Percentiles rank a stretch among this genome's conserved stretches.
These are phyloP conservation scores for Darevskia nairensis DNA, from an alignment of 2,797 vertebrate genomes.

Conservation along the genomic window DNA sequence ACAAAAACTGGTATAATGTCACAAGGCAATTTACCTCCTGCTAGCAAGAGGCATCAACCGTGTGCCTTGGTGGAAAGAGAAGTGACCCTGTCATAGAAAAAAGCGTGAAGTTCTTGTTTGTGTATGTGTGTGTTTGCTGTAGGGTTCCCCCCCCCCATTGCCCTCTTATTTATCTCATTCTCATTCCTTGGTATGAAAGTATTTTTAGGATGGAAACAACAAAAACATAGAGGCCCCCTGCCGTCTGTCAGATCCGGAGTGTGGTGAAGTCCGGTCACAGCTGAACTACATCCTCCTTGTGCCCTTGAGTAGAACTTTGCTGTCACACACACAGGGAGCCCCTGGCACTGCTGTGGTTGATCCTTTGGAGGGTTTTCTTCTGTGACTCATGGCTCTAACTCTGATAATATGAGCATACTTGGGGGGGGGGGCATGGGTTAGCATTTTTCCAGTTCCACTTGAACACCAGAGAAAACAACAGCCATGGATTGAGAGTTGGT, in stretches of 20 bases:
- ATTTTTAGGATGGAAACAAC: slow-evolving; percentile 18
- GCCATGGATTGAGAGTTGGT: neutral
- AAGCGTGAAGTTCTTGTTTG: slow-evolving; percentile 24
- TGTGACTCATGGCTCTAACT: neutral
- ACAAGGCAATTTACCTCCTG: slow-evolving; percentile 60
- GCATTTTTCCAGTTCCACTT: no score
- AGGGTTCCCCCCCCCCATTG: neutral
- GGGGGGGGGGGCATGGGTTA: neutral
- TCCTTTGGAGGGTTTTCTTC: neutral
- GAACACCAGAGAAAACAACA: neutral
- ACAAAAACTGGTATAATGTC: slow-evolving; percentile 52
- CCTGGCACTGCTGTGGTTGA: neutral
- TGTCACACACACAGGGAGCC: neutral
- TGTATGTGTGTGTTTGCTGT: neutral
- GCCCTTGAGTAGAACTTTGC: neutral
- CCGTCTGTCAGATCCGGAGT: neutral
- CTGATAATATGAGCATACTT: neutral
- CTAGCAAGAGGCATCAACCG: slow-evolving; percentile 31
- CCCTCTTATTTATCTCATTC: slow-evolving; percentile 37
- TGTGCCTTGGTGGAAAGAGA: slow-evolving; percentile 61
- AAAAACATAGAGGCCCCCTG: neutral
- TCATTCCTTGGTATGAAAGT: neutral
- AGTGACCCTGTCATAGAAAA: slow-evolving; percentile 56
- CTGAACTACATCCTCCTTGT: neutral
- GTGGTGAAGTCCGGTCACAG: neutral